Percentiles rank a stretch among this genome's conserved stretches.
These are phyloP conservation scores for Salvelinus fontinalis DNA, from an alignment of 2,113 vertebrate genomes.

Conservation along the genomic window DNA sequence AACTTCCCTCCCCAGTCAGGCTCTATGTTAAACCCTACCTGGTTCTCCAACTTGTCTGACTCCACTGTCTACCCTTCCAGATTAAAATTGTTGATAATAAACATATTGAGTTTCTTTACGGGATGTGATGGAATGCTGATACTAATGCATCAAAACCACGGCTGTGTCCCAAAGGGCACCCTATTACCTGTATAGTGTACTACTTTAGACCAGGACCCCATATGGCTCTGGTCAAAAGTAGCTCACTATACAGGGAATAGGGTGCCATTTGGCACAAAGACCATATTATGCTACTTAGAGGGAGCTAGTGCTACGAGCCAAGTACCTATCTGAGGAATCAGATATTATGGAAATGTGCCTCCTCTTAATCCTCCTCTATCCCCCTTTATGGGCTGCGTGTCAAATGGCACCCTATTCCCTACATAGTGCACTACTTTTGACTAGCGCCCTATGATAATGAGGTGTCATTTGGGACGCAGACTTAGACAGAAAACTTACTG, in stretches of 20 bases:
- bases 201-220: too few relatives aligned
- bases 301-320: conserved; percentile 40
- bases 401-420: neutral
- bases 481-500: neutral
- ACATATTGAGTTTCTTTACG: conserved; percentile 56
- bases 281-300: conserved; percentile 51
- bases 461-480: too few relatives aligned
- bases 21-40: conserved; percentile 51
- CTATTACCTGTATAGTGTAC: too few relatives aligned
- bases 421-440: too few relatives aligned
- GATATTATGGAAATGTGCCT: conserved; percentile 39
- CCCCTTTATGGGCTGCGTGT: neutral
- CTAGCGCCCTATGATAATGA: too few relatives aligned
- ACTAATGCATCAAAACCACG: conserved; percentile 54
- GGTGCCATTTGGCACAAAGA: too few relatives aligned
- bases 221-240: too few relatives aligned
- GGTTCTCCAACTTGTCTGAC: conserved; percentile 35
- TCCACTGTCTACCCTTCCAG: neutral
- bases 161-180: too few relatives aligned
- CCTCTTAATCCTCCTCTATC: neutral
- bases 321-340: conserved; percentile 60
- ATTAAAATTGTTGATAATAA: conserved; percentile 48
- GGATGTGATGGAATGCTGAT: conserved; percentile 56
- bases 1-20: conserved; percentile 28
- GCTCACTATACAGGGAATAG: too few relatives aligned